These are phyloP conservation scores for Danio albolineatus DNA, from an alignment of 2,797 vertebrate genomes.

Conservation along the genomic window DNA sequence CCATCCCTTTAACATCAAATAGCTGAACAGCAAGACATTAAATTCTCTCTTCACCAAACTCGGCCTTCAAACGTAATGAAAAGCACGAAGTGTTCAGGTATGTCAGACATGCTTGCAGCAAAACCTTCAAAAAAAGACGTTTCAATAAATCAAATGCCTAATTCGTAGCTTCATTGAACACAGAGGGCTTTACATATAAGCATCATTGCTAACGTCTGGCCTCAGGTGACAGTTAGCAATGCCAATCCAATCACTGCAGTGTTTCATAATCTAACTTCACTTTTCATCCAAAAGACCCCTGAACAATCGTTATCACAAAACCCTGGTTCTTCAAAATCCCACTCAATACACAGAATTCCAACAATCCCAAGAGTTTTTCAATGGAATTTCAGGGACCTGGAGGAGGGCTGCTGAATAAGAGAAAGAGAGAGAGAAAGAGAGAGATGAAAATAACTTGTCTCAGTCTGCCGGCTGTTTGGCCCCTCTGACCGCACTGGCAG, in stretches of 20 bases:
- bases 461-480: constrained; percentile 54
- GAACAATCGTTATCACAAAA: background rate
- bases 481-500: constrained; percentile 64
- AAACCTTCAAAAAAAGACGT: background rate
- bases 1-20: no score
- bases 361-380: constrained; percentile 75
- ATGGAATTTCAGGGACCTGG: constrained; percentile 76
- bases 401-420: constrained; percentile 70
- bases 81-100: constrained; percentile 21
- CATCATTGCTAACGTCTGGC: background rate
- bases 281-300: background rate
- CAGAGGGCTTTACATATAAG: no score
- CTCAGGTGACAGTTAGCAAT: background rate
- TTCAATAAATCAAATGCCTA: background rate
- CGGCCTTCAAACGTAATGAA: background rate
- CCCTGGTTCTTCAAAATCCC: constrained; percentile 54
- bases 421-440: background rate
- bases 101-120: background rate
- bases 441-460: constrained; percentile 73
- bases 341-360: constrained; percentile 74
- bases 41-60: background rate
- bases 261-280: background rate
- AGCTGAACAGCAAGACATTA: no score
- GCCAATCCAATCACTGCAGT: background rate
- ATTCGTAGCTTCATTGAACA: background rate